Conservation (phyloP, 2,113 vertebrate species). For the Sorex fumeus region DNA sequence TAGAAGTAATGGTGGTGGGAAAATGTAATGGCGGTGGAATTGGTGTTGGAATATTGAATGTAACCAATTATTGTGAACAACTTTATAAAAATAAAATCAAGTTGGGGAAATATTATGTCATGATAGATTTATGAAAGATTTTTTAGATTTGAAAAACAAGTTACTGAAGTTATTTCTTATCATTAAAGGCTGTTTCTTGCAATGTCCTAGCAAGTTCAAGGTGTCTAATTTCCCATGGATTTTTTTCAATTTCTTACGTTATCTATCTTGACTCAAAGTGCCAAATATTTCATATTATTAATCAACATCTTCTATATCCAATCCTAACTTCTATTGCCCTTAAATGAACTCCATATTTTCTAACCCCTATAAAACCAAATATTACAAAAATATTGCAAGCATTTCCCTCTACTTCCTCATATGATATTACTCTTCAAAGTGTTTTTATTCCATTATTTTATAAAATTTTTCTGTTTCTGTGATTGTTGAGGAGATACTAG, state of each 20-base stretch:
- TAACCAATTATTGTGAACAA: too few species aligned
- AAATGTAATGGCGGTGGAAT: too few species aligned
- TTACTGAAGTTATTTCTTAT: not conserved
- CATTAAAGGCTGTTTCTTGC: not conserved
- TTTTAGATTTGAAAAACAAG: slow-evolving; percentile 21
- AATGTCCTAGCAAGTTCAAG: not conserved
- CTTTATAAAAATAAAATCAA: too few species aligned
- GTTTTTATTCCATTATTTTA: not conserved
- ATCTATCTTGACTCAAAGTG: not conserved
- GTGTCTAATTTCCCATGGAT: too few species aligned
- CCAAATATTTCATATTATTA: not conserved
- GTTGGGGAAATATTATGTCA: too few species aligned
- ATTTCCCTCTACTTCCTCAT: not conserved
- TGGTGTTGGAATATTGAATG: too few species aligned
- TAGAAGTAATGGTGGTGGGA: too few species aligned
- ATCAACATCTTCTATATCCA: not conserved
- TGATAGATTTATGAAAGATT: not conserved
- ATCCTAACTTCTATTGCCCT: not conserved
- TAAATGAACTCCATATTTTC: not conserved
- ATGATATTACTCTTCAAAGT: not conserved
- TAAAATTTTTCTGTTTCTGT: not conserved
- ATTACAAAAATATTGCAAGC: not conserved
- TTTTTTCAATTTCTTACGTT: not conserved
- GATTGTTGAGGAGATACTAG: not conserved
- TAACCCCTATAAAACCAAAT: not conserved